These are phyloP conservation scores for Balanococcus diminutus DNA, from an alignment of 2,888 invertebrate species.

Conservation along the genomic window DNA sequence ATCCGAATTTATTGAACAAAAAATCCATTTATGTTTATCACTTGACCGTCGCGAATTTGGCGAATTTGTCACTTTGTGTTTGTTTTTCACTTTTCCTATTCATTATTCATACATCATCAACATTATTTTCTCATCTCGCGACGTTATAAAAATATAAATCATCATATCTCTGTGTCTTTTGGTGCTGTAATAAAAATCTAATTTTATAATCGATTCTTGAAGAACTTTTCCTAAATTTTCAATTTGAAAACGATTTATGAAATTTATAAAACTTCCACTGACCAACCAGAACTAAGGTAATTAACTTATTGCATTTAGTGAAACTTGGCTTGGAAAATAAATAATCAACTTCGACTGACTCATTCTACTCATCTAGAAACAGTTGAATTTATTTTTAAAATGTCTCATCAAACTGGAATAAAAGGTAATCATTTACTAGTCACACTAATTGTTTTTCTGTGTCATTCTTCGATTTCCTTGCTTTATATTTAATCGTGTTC, in stretches of 20 bases:
- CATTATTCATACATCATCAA: no score
- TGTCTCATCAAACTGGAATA: slow-evolving; percentile 92
- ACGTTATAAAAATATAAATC: no score
- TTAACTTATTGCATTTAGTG: background rate
- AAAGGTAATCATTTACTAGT: slow-evolving; percentile 68
- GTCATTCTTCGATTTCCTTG: background rate
- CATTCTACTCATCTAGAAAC: background rate
- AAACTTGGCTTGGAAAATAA: background rate
- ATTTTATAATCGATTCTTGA: no score
- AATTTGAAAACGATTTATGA: background rate
- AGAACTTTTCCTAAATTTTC: no score
- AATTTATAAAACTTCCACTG: background rate
- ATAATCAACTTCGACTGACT: background rate
- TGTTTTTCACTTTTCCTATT: no score
- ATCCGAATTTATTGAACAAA: no score
- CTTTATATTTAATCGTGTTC: background rate
- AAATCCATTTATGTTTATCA: no score
- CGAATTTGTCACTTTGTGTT: no score
- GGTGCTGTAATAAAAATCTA: no score
- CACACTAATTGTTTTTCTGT: background rate
- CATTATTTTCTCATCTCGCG: no score
- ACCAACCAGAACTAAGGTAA: background rate
- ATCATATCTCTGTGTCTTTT: no score
- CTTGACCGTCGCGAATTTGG: no score
- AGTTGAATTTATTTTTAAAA: slow-evolving; percentile 60